These are phyloP conservation scores for Murina feae DNA, from an alignment of 2,113 vertebrate genomes.

Conservation along the genomic window DNA sequence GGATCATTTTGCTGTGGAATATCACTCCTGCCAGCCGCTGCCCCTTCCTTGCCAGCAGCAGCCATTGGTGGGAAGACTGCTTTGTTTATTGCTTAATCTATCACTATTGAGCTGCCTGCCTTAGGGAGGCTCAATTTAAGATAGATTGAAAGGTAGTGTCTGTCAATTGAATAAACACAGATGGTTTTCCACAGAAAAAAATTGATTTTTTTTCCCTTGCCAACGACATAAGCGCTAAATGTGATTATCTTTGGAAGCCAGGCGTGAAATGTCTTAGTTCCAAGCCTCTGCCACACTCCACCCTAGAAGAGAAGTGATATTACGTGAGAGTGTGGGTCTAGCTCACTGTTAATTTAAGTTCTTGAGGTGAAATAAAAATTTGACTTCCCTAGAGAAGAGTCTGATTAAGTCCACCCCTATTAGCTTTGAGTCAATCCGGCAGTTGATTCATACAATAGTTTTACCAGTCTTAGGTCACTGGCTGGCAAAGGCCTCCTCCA, in stretches of 20 bases:
- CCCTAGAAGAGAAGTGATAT: not conserved
- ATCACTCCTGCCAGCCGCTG: not conserved
- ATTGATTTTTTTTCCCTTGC: slow-evolving; percentile 51
- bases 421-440: not conserved
- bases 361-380: not conserved
- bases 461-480: not conserved
- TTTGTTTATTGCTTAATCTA: slow-evolving; percentile 72
- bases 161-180: slow-evolving; percentile 75
- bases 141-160: slow-evolving; percentile 64
- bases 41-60: not conserved
- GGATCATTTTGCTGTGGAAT: not conserved
- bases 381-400: not conserved
- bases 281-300: not conserved
- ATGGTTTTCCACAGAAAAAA: slow-evolving; percentile 71
- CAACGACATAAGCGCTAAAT: slow-evolving; percentile 66
- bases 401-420: not conserved
- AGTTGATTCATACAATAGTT: slow-evolving; percentile 13
- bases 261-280: slow-evolving; percentile 61
- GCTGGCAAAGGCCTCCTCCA: not conserved
- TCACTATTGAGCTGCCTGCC: slow-evolving; percentile 69
- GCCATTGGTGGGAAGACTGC: slow-evolving; percentile 19
- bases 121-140: slow-evolving; percentile 69
- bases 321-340: not conserved
- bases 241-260: slow-evolving; percentile 70
- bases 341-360: not conserved